These are phyloP conservation scores for Stegastes partitus DNA, from an alignment of 2,113 vertebrate species.

Conservation along the genomic window DNA sequence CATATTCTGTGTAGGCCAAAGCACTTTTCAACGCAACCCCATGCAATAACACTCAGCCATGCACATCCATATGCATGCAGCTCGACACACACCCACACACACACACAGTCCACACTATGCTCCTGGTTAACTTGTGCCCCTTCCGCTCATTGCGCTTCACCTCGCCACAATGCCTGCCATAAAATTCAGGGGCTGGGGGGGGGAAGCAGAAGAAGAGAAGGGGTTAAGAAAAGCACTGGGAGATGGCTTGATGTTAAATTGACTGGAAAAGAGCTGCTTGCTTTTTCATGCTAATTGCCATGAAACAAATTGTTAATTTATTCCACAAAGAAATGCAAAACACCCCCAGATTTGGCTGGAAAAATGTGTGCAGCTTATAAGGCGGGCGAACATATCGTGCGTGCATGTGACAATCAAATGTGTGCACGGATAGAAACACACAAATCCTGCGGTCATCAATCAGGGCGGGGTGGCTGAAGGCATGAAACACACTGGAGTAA, in stretches of 20 bases:
- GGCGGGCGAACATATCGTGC: not conserved
- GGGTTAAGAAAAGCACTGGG: conserved; percentile 66
- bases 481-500: conserved; percentile 12
- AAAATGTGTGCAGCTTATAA: conserved; percentile 16
- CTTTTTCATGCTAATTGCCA: conserved; percentile 79
- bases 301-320: conserved; percentile 81
- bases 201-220: conserved; percentile 44
- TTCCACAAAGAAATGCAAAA: conserved; percentile 68
- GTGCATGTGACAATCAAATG: not conserved
- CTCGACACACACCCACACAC: conserved; percentile 40
- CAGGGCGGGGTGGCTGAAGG: conserved; percentile 29
- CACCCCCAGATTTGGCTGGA: conserved; percentile 20
- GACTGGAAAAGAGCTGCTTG: conserved; percentile 75
- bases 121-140: conserved; percentile 68
- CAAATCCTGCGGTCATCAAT: conserved; percentile 39
- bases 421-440: conserved; percentile 15
- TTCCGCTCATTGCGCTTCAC: conserved; percentile 72
- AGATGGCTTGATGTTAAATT: conserved; percentile 77
- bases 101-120: conserved; percentile 50
- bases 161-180: conserved; percentile 73
- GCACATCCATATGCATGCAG: not conserved
- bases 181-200: conserved; percentile 60
- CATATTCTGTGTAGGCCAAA: conserved; percentile 22
- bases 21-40: conserved; percentile 20
- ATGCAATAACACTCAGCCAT: conserved; percentile 15